phyloP scores from a whole-genome alignment of 2,113 vertebrate species.

The Saguinus imperator region DNA sequence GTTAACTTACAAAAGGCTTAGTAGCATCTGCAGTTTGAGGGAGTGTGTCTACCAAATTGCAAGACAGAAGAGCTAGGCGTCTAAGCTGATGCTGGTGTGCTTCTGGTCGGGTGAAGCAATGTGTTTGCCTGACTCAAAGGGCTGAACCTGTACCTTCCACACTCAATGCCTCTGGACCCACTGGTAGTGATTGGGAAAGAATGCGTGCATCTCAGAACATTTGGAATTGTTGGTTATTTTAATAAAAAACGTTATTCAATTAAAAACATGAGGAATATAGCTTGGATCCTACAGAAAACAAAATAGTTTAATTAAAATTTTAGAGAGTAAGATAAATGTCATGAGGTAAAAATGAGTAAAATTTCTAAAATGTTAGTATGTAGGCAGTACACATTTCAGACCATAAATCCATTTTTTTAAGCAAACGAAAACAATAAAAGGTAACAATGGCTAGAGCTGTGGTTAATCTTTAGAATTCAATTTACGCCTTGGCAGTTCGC shows the following conservation, averaged over 20 bases:
- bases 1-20: not conserved
- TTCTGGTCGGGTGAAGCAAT: accelerated
- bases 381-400: not conserved
- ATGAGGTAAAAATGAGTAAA: not conserved
- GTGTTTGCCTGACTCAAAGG: not conserved
- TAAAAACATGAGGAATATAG: not conserved
- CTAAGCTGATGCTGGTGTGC: accelerated
- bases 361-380: not conserved
- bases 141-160: accelerated
- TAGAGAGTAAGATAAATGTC: not conserved
- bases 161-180: accelerated
- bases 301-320: constrained; percentile 1
- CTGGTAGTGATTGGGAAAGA: not conserved
- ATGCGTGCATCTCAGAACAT: accelerated
- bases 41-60: not conserved
- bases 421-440: constrained; percentile 57
- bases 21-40: not conserved
- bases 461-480: constrained; percentile 69
- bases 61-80: not conserved
- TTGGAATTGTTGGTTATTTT: not conserved
- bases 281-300: not conserved
- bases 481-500: constrained; percentile 73
- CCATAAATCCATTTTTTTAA: constrained; percentile 47
- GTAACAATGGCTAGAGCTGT: constrained; percentile 7
- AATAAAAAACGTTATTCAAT: not conserved